Conservation (phyloP, 2,888 invertebrate species). For the Tiliacea aurago region DNA sequence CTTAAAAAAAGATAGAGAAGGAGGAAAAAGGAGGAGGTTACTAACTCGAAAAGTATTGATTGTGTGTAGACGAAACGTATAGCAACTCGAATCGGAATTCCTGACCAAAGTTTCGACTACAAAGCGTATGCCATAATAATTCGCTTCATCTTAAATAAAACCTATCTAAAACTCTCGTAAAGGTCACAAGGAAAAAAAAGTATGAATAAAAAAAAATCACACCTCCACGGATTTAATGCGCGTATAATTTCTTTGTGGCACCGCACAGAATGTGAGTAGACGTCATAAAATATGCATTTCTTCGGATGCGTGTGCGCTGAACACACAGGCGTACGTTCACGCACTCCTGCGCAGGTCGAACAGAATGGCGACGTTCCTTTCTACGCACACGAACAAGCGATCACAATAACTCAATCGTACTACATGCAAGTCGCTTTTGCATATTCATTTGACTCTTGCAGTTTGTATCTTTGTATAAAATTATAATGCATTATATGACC, state of each 20-base stretch:
- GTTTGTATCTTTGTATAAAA: constrained; percentile 90
- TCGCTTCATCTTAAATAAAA: constrained; percentile 61
- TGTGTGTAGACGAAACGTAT: constrained; percentile 15
- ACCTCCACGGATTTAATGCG: constrained; percentile 89
- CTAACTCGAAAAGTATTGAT: neutral
- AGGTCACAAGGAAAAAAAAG: constrained; percentile 72
- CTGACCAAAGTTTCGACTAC: constrained; percentile 38
- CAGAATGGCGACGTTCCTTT: constrained; percentile 51
- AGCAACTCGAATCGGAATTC: constrained; percentile 21
- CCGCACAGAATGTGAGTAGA: constrained; percentile 90
- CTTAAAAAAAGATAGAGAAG: constrained; percentile 1
- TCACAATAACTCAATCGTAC: constrained; percentile 89
- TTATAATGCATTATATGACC: constrained; percentile 90
- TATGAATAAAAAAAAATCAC: constrained; percentile 77
- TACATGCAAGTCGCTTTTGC: constrained; percentile 85
- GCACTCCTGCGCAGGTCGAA: constrained; percentile 54
- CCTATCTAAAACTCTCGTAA: constrained; percentile 68
- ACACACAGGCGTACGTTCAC: constrained; percentile 57
- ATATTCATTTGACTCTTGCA: constrained; percentile 88
- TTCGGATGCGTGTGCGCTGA: constrained; percentile 82
- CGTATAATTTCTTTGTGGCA: constrained; percentile 91
- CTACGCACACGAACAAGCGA: constrained; percentile 75
- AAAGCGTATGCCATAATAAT: constrained; percentile 52
- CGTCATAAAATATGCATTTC: constrained; percentile 91
- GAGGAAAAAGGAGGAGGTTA: neutral